Percentiles rank a stretch among this genome's conserved stretches.
These are phyloP conservation scores for Trididemnum clinides DNA, from an alignment of 23 tunicate species.

Conservation along the genomic window DNA sequence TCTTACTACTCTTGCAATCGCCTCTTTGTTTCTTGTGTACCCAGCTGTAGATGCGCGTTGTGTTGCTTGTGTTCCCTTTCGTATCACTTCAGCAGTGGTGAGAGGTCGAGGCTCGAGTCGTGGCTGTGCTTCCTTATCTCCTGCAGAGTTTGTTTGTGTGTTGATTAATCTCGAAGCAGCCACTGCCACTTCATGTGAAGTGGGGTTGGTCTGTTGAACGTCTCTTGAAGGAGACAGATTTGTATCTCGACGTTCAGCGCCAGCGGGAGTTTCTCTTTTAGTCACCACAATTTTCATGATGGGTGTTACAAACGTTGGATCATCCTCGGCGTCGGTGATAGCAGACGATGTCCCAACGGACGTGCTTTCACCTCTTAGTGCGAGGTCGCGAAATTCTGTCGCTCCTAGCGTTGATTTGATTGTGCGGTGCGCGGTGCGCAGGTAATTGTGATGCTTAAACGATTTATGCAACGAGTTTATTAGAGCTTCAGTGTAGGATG, in stretches of 20 bases:
- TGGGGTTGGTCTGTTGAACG: background rate
- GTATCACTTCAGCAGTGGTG: slow-evolving; percentile 19
- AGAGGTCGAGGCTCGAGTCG: background rate
- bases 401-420: background rate
- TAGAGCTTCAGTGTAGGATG: slow-evolving; percentile 67
- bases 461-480: slow-evolving; percentile 43
- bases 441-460: slow-evolving; percentile 16
- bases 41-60: slow-evolving; percentile 54
- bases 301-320: slow-evolving; percentile 59
- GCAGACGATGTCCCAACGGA: background rate
- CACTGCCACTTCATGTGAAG: slow-evolving; percentile 23
- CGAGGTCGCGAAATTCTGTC: background rate
- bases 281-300: slow-evolving; percentile 85
- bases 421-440: slow-evolving; percentile 1
- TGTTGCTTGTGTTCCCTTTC: slow-evolving; percentile 56
- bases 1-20: slow-evolving; percentile 50
- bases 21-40: slow-evolving; percentile 34
- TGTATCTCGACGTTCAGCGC: slow-evolving; percentile 1
- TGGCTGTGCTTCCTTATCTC: background rate
- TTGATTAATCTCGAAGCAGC: slow-evolving; percentile 51
- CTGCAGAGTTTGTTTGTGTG: background rate
- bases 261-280: slow-evolving; percentile 50
- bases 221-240: background rate
- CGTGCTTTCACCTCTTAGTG: background rate
- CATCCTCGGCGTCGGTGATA: slow-evolving; percentile 35